These are phyloP conservation scores for Mythimna albipuncta DNA, from an alignment of 2,888 invertebrate species.

Conservation along the genomic window DNA sequence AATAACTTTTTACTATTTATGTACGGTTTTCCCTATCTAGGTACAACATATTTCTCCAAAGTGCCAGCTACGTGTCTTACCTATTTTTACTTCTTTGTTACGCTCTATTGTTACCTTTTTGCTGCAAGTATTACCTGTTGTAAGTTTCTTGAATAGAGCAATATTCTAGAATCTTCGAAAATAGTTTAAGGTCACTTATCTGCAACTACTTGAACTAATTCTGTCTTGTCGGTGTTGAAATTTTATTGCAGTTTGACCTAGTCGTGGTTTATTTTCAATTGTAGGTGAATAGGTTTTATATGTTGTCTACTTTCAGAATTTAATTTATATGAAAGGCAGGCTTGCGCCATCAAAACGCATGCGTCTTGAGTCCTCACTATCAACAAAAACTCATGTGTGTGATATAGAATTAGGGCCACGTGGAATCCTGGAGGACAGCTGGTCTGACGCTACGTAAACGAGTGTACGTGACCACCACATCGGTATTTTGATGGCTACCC, in stretches of 20 bases:
- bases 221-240: slow-evolving; percentile 28
- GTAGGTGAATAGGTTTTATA: background rate
- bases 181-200: slow-evolving; percentile 46
- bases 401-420: too few species aligned
- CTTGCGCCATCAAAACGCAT: background rate
- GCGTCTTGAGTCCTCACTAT: background rate
- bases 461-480: too few species aligned
- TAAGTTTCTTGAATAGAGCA: slow-evolving; percentile 40
- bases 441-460: too few species aligned
- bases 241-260: slow-evolving; percentile 13
- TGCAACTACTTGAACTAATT: slow-evolving; percentile 39
- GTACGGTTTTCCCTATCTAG: slow-evolving; percentile 1
- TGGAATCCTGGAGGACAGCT: too few species aligned
- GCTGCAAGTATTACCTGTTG: slow-evolving; percentile 19
- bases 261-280: slow-evolving; percentile 9
- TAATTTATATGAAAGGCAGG: background rate
- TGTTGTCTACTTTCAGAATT: background rate
- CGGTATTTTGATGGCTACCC: too few species aligned
- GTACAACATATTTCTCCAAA: background rate
- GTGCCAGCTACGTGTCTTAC: background rate
- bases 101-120: slow-evolving; percentile 51
- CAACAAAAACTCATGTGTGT: background rate
- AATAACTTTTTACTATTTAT: background rate
- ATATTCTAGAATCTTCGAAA: slow-evolving; percentile 40
- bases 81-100: slow-evolving; percentile 30